Evolutionary conservation across 2,113 vertebrate species (phyloP).

Genomic region (Todiramphus saurophagus): DNA sequence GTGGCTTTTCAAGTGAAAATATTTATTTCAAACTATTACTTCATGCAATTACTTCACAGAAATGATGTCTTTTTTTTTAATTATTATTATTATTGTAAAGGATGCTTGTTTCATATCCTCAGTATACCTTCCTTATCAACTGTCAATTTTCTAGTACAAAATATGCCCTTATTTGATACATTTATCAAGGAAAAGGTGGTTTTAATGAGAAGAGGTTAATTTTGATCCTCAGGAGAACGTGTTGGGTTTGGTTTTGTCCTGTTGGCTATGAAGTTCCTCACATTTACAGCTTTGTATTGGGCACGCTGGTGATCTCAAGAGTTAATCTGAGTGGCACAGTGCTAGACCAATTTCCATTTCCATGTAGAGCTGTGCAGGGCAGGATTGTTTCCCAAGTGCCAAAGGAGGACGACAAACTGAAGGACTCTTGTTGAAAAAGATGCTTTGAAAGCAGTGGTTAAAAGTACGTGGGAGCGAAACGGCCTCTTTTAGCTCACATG

Average conservation of each 20-base stretch:
- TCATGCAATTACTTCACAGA: neutral
- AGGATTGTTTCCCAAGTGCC: neutral
- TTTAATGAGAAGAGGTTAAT: neutral
- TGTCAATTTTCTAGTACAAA: neutral
- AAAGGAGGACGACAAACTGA: neutral
- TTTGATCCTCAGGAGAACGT: neutral
- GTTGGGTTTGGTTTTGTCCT: neutral
- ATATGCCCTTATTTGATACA: neutral
- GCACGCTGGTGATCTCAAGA: neutral
- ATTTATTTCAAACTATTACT: neutral
- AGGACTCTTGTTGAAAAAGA: neutral
- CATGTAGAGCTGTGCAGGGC: neutral
- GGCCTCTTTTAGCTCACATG: fast-evolving
- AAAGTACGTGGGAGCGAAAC: neutral
- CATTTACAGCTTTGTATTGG: neutral
- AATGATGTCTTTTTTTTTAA: neutral
- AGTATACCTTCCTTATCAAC: neutral
- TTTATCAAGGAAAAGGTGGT: neutral
- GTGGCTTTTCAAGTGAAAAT: neutral
- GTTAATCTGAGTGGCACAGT: fast-evolving
- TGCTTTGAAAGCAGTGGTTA: neutral
- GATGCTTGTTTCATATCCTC: neutral
- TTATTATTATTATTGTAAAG: no score
- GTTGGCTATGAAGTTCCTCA: neutral
- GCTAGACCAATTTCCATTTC: neutral